phyloP scores from a whole-genome alignment of 1,140 invertebrate species.

The Lithobius niger region DNA sequence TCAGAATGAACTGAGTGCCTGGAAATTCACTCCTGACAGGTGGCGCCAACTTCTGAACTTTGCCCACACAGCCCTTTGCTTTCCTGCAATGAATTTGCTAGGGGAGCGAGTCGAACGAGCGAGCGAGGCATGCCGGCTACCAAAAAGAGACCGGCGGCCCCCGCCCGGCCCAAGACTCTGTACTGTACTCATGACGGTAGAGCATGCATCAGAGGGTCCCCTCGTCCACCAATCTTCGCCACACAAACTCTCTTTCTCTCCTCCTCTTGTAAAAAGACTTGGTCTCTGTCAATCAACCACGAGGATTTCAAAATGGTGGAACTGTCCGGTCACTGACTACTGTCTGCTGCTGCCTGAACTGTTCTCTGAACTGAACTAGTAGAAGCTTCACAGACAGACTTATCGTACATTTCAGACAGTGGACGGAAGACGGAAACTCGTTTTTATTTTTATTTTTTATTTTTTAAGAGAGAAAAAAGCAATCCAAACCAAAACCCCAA shows the following conservation, averaged over 20 bases:
- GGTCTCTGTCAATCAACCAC: background rate
- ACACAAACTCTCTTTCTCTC: too few species aligned
- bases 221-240: background rate
- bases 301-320: background rate
- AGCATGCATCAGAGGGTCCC: conserved; percentile 7
- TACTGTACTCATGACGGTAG: conserved; percentile 9
- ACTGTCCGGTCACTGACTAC: background rate
- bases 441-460: background rate
- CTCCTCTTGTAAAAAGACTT: too few species aligned
- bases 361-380: background rate
- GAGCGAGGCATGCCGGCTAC: background rate
- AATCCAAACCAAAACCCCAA: background rate
- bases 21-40: conserved; percentile 98
- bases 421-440: too few species aligned
- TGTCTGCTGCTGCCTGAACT: background rate
- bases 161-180: background rate
- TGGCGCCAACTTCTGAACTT: conserved; percentile 23
- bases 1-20: conserved; percentile 92
- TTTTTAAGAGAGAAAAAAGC: conserved; percentile 2
- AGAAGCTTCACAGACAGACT: background rate
- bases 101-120: background rate
- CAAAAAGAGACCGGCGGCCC: too few species aligned
- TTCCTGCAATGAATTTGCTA: too few species aligned
- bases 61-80: conserved; percentile 3
- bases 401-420: too few species aligned